Base-by-base conservation (phyloP, 2,888 invertebrate species). In the Leptopterna dolabrata region DNA sequence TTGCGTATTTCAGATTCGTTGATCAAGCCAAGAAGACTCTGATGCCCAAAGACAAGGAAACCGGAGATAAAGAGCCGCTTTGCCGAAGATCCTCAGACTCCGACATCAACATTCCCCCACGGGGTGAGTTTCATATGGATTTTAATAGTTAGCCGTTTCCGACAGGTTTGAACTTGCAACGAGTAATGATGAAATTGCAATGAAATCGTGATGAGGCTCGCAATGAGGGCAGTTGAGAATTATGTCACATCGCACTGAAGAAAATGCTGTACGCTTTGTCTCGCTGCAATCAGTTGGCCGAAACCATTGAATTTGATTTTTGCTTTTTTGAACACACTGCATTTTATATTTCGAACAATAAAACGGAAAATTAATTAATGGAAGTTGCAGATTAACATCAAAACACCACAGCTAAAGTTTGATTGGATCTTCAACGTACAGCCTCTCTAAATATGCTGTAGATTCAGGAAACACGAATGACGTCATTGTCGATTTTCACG, bases 11-110 rank as follows among this genome's bases (percentile, higher is more conserved):
- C 36, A 47, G 63, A 29, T 29, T 73, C 24, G n/a, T 45, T 73
- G 76, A 85, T 45, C 51, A 45, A 76, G n/a, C 76, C 14, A 45
- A 73, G 45, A 73, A 70, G 43, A 41, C 45, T 43, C 73, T 16
- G 3, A 19, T 45, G 19, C 47, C 30, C 73, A 71, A 45, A 47
- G 85, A 85, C 9, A 71, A 63, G 16, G 85, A 76, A 27, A 45
- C 78, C 43, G 45, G 82, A n/a, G 87, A 87, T 16, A 82, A 87
- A 82, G 87, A 87, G 91, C 93, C 94, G 92, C 92, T 96, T 89
- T 95, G 96, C 91, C 93, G 97, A 84, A 93, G 98, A 90, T 97
- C 97, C 3, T 98, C 98, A 1, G 98, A 98, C 92, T 98, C 98
- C 0, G 98, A 98, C 92, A 93, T 97, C 90, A 97, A 96, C 93